Base-by-base conservation (phyloP, 2,113 vertebrate species). In the Thunnus thynnus region DNA sequence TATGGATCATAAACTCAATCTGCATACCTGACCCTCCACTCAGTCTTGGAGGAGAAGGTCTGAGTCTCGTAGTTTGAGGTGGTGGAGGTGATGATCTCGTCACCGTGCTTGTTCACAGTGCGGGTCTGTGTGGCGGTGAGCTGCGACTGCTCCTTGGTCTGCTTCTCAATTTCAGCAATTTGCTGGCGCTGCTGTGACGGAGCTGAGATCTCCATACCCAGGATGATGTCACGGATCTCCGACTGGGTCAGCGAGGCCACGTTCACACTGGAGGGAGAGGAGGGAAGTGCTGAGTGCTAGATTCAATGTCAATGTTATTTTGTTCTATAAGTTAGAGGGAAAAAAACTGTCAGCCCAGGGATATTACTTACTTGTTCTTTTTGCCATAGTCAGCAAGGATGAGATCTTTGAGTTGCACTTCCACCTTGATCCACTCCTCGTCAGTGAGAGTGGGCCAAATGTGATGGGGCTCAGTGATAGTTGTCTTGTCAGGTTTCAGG, bases 21-120 rank as follows among this genome's bases (percentile, higher is more conserved):
- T 2, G 4, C 87, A 58, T 93, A 99, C 98, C 98, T 96, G 94
- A 99, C 99, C 83, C 99, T 95, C 99, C 98, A 99, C 67, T 99
- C 99, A 0, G 99, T 99, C 92, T 99, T 99, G 3, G 99, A 99
- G 44, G 98, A 99, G 95, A 99, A 99, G 16, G 99, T 99, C 93
- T 99, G 99, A 0, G 99, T 99, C 93, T 99, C 99, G 0, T 99
- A 99, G 94, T 99, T 99, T 93, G 98, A 99, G 82, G 99, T 99
- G 75, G 99, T 99, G 14, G 98, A 99, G 65, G 99, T 99, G 95
- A 99, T 99, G 87, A 99, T 99, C 92, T 99, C 99, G 2, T 99
- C 99, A 0, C 99, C 99, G 0, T 99, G 99, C 75, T 99, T 99
- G 95, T 99, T 99, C 68, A 99, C 98, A 0, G 99, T 99, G 56